Conservation (phyloP, 2,888 invertebrate genomes). For the Osedax frankpressi region DNA sequence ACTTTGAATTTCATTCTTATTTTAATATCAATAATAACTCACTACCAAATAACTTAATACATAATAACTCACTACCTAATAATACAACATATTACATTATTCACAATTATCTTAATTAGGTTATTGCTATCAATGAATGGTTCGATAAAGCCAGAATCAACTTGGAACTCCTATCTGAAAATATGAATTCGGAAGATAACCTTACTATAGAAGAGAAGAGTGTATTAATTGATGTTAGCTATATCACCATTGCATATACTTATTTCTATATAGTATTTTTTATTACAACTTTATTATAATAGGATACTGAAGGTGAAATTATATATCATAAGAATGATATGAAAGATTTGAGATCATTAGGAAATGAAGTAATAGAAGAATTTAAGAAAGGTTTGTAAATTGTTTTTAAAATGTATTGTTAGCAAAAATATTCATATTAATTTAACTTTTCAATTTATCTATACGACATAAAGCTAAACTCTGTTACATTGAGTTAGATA, state of each 20-base stretch:
- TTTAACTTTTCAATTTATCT: too few species aligned
- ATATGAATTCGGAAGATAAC: constrained; percentile 45
- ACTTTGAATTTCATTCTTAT: too few species aligned
- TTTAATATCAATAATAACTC: too few species aligned
- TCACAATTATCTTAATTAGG: too few species aligned
- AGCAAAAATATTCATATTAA: too few species aligned
- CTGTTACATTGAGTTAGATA: too few species aligned
- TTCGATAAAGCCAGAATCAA: constrained; percentile 40
- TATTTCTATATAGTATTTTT: not conserved
- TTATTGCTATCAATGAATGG: constrained; percentile 32
- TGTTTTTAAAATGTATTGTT: not conserved
- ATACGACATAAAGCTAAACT: too few species aligned
- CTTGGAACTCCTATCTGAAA: constrained; percentile 32
- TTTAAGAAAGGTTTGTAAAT: not conserved
- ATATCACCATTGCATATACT: not conserved
- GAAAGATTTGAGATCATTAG: constrained; percentile 54
- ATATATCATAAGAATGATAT: constrained; percentile 50
- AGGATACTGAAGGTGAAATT: constrained; percentile 48
- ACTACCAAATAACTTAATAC: too few species aligned
- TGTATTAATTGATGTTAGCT: constrained; percentile 39
- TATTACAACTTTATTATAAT: constrained; percentile 23
- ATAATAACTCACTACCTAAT: too few species aligned
- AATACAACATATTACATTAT: not conserved
- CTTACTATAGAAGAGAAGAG: constrained; percentile 50
- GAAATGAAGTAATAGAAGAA: constrained; percentile 38